phyloP scores from a whole-genome alignment of 1,140 invertebrate genomes.

The Trichoplusia ni region DNA sequence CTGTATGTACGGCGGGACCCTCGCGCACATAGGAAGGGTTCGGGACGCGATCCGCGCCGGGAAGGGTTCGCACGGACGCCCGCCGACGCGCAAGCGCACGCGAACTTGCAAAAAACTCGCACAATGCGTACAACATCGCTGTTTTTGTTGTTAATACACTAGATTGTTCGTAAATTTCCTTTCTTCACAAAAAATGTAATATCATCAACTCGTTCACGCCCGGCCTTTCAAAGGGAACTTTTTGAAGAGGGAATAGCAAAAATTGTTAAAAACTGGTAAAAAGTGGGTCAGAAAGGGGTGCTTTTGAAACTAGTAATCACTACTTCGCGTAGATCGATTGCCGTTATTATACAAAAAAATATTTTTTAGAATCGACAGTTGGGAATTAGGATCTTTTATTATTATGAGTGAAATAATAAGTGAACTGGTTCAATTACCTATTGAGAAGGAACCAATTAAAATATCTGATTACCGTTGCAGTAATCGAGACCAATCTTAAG shows the following conservation, averaged over 20 bases:
- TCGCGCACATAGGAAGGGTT: constrained; percentile 75
- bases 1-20: constrained; percentile 53
- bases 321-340: constrained; percentile 76
- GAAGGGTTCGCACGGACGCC: constrained; percentile 74
- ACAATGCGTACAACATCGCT: constrained; percentile 74
- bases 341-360: constrained; percentile 76
- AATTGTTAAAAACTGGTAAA: constrained; percentile 79
- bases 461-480: constrained; percentile 29
- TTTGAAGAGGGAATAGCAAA: constrained; percentile 75
- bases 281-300: constrained; percentile 80
- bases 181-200: constrained; percentile 79
- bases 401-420: constrained; percentile 50
- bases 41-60: constrained; percentile 65
- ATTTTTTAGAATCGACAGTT: constrained; percentile 57
- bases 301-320: constrained; percentile 79
- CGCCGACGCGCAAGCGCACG: constrained; percentile 80
- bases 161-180: constrained; percentile 80
- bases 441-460: constrained; percentile 41
- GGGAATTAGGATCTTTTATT: constrained; percentile 54
- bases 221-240: constrained; percentile 77
- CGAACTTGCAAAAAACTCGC: constrained; percentile 76
- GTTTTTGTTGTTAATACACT: constrained; percentile 78
- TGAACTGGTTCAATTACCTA: constrained; percentile 34
- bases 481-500: background rate
- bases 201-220: constrained; percentile 82